Evolutionary conservation across 2,113 vertebrate species (phyloP).

Genomic region (Connochaetes taurinus): DNA sequence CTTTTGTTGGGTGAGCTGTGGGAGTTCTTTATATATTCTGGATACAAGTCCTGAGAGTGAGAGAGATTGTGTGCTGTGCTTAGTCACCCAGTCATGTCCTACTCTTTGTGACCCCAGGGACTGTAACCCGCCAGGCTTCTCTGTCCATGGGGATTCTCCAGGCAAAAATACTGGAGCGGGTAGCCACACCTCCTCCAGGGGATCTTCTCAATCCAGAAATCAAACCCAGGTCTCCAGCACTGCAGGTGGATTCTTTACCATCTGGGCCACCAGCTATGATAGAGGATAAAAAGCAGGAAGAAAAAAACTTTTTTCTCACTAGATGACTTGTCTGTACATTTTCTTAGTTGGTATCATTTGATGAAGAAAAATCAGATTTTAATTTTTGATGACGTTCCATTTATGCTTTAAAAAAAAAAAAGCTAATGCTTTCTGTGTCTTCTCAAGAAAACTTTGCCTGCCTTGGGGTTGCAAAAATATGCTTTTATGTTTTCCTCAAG

Average conservation of each 20-base stretch:
- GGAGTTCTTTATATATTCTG: neutral
- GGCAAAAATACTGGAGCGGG: neutral
- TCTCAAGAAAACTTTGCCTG: neutral
- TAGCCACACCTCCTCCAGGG: neutral
- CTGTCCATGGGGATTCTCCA: neutral
- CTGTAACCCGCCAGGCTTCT: neutral
- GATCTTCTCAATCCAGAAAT: neutral
- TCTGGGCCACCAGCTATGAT: neutral
- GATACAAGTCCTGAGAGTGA: neutral
- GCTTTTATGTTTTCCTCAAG: neutral
- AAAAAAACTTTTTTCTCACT: neutral
- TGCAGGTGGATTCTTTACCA: neutral
- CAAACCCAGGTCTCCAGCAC: neutral
- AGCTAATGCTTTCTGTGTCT: neutral
- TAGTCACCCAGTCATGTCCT: neutral
- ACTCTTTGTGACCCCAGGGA: neutral
- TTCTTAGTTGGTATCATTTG: neutral
- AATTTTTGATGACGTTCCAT: neutral
- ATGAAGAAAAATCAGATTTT: neutral
- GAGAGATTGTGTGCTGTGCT: neutral
- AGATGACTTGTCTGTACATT: neutral
- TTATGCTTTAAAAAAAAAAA: neutral
- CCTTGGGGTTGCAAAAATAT: neutral
- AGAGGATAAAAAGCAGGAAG: neutral
- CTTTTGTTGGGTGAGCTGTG: neutral